Conservation (phyloP, 2,888 invertebrate genomes). For the Lasiommata megera region DNA sequence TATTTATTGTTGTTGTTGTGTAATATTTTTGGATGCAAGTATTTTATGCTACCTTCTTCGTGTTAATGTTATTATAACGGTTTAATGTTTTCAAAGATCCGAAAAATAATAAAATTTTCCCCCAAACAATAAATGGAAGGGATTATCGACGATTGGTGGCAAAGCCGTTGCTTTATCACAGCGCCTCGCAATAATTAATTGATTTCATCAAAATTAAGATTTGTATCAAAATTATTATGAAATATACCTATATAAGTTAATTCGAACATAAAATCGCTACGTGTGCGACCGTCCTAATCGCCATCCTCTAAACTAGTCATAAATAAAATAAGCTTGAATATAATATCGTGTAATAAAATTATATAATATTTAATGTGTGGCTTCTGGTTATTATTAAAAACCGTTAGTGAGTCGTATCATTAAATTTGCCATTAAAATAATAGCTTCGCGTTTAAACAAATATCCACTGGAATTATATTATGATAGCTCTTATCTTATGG, state of each 20-base stretch:
- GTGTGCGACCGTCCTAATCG: conserved; percentile 78
- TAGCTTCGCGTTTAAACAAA: conserved; percentile 29
- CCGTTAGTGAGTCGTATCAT: conserved; percentile 37
- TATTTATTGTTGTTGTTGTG: conserved; percentile 75
- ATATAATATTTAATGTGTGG: conserved; percentile 49
- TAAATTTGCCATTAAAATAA: conserved; percentile 45
- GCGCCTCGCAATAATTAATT: conserved; percentile 69
- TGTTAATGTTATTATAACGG: conserved; percentile 59
- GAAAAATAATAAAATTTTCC: conserved; percentile 30
- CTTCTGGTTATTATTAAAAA: conserved; percentile 43
- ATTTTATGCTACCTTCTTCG: conserved; percentile 69
- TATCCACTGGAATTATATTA: conserved; percentile 40
- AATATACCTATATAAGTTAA: conserved; percentile 55
- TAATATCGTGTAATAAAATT: conserved; percentile 56
- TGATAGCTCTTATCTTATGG: conserved; percentile 49
- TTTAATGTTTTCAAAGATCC: conserved; percentile 46
- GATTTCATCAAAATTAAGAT: conserved; percentile 70
- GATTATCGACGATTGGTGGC: conserved; percentile 42
- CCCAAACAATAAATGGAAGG: conserved; percentile 38
- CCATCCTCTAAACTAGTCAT: conserved; percentile 81
- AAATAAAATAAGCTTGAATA: conserved; percentile 64
- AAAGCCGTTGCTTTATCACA: conserved; percentile 53
- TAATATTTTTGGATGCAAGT: conserved; percentile 77
- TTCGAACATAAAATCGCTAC: conserved; percentile 68
- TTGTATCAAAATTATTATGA: conserved; percentile 63